Base-by-base conservation (phyloP, 2,888 invertebrate genomes). In the Zootermopsis nevadensis region DNA sequence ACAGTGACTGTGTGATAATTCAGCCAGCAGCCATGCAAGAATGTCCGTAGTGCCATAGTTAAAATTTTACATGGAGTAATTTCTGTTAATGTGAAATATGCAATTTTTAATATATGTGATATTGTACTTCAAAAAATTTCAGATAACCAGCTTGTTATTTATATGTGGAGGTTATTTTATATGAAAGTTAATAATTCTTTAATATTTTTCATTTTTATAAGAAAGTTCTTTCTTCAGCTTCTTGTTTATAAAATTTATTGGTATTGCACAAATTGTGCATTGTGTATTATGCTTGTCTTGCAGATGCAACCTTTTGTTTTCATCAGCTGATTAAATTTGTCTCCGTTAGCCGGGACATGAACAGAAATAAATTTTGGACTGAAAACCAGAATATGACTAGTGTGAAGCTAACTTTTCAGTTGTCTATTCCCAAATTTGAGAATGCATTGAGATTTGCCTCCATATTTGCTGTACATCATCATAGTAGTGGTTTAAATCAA, bases 201-300 rank as follows among this genome's bases (percentile, higher is more conserved):
- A 30, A 79, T 79, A 79, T 79, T 55, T 55, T 79, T 55, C 31
- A 55, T 79, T 79, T 77, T 79, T 74, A 74, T 69, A 69, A 33
- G n/a, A 74, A 12, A 60, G n/a, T n/a, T 74, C 31, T n/a, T 19
- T n/a, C 42, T 30, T 74, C n/a, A n/a, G 10, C n/a, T 38, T 74
- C 33, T n/a, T 12, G 31, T 30, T 33, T 60, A 27, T 60, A 60
- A 60, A 60, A 60, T 60, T 3, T 60, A 7, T 60, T 60, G 60
- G 27, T 60, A 27, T 60, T 60, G 60, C 60, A 60, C 60, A 60
- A 60, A 60, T 60, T 60, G 60, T 60, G n/a, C 27, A 60, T 60
- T 60, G 10, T 27, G 15, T 60, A 60, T 48, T 15, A 48, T 60
- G 60, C 60, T 60, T 60, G 60, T 60, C 27, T 60, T 60, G 60